Evolutionary conservation across 2,888 invertebrate species (phyloP), one percentile per base, ranked within the genome.

Genomic region (Diloba caeruleocephala): DNA sequence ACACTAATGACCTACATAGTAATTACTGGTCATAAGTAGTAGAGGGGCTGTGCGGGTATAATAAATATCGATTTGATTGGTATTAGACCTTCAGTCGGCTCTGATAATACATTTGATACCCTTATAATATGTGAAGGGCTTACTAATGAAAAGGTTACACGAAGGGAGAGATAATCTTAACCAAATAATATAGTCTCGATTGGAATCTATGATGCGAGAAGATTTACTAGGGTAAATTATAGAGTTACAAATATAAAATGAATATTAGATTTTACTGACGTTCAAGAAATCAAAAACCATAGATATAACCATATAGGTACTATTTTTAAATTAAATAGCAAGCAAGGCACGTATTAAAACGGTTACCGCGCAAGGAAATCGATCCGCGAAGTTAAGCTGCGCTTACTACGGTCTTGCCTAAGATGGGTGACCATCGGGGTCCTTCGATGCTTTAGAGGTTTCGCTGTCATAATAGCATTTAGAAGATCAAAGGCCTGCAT

Each of bases 91-190:
- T 37, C 25, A 52, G 31, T 52, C 37, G 38, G 14, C 7, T 38
- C 45, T 66, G 61, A 62, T 62, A 62, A 62, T 66, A 62, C 31
- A 66, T 62, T 21, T 60, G 61, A 66, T 62, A 62, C 34, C 61
- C 61, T 66, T 62, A 66, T 45, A 60, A 60, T 60, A 62, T 66
- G 67, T 66, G 67, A 52, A 62, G 61, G 53, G 61, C 38, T 66
- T 62, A 42, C 45, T 62, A 62, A 66, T 62, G 61, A 62, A 62
- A 66, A 66, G 66, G 66, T 61, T 61, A 65, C 29, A 52, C 41
- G 60, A 6, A 38, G 42, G 42, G 60, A 42, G 51, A 52, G 66
- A 65, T 62, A 52, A 62, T 60, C 61, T 52, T 46, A 46, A 12
- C 15, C 42, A 52, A 62, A 66, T 61, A 65, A 23, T 65, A 59